Percentiles rank a stretch among this genome's conserved stretches.
Evolutionary conservation across 2,797 vertebrate genomes (phyloP).

Genomic region (Acrossocheilus fasciatus): DNA sequence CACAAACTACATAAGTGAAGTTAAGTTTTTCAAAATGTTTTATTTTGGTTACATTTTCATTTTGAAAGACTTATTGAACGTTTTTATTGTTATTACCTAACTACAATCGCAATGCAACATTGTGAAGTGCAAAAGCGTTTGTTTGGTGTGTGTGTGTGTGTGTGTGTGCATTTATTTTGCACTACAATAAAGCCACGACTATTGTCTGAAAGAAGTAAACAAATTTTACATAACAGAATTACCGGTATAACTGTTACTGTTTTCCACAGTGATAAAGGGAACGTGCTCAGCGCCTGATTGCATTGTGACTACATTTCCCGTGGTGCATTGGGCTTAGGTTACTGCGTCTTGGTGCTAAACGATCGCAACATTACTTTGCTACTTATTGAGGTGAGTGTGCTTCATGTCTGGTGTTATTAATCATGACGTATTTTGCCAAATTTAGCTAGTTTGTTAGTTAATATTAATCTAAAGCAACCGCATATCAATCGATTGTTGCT

Average conservation of each 20-base stretch:
- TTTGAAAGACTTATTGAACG: background rate
- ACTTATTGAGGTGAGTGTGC: slow-evolving; percentile 9
- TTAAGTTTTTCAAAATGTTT: background rate
- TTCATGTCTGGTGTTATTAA: background rate
- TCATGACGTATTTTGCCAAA: background rate
- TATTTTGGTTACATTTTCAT: background rate
- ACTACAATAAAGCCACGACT: background rate
- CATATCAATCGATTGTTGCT: background rate
- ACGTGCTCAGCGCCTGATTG: background rate
- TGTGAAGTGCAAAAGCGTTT: background rate
- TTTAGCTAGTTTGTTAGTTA: background rate
- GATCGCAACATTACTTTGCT: background rate
- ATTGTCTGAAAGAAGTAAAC: background rate
- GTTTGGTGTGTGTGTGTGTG: background rate
- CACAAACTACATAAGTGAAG: too few species aligned
- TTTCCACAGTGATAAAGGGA: background rate
- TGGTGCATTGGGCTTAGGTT: background rate
- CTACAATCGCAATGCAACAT: too few species aligned
- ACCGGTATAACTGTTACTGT: too few species aligned
- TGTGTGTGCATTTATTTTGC: background rate
- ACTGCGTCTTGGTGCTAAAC: background rate
- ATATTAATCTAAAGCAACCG: background rate
- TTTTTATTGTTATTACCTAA: background rate
- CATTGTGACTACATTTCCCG: slow-evolving; percentile 37
- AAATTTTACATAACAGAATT: background rate